Percentiles rank a stretch among this genome's conserved stretches.
These are phyloP conservation scores for Carterocephalus palaemon DNA, from an alignment of 2,888 invertebrate genomes.

Conservation along the genomic window DNA sequence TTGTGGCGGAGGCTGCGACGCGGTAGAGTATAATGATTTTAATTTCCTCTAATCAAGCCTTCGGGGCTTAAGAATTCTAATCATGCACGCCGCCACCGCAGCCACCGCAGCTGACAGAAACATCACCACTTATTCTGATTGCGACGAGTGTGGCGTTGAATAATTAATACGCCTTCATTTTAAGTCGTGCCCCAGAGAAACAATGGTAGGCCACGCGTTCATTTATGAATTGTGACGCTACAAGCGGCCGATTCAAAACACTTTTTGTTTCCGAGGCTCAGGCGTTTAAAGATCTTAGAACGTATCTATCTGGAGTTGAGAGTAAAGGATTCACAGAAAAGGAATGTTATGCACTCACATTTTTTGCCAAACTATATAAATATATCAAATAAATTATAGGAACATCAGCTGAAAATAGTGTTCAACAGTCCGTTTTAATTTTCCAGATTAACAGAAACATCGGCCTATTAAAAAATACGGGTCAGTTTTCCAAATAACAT, in stretches of 20 bases:
- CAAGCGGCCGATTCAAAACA: conserved; percentile 31
- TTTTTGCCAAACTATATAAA: too few relatives aligned
- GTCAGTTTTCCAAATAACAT: too few relatives aligned
- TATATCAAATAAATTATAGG: too few relatives aligned
- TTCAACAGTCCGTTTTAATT: too few relatives aligned
- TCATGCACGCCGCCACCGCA: conserved; percentile 60
- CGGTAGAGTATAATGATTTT: conserved; percentile 76
- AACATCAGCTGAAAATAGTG: too few relatives aligned
- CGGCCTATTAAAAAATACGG: too few relatives aligned
- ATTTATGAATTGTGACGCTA: conserved; percentile 57
- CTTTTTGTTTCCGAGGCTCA: conserved; percentile 27
- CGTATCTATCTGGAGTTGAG: too few relatives aligned
- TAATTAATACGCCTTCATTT: conserved; percentile 78
- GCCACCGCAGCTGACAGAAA: conserved; percentile 70
- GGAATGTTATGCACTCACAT: too few relatives aligned
- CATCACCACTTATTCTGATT: conserved; percentile 79
- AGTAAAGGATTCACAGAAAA: too few relatives aligned
- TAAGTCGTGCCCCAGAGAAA: conserved; percentile 59
- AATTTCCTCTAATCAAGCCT: conserved; percentile 80
- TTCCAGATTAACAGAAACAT: too few relatives aligned
- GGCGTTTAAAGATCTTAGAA: conserved; percentile 8
- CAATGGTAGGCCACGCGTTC: conserved; percentile 61
- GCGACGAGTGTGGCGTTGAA: conserved; percentile 77
- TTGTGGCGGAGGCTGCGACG: conserved; percentile 61
- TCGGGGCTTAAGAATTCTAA: conserved; percentile 79